phyloP scores from a whole-genome alignment of 2,113 vertebrate genomes.

The Forbesichthys papilliferus region DNA sequence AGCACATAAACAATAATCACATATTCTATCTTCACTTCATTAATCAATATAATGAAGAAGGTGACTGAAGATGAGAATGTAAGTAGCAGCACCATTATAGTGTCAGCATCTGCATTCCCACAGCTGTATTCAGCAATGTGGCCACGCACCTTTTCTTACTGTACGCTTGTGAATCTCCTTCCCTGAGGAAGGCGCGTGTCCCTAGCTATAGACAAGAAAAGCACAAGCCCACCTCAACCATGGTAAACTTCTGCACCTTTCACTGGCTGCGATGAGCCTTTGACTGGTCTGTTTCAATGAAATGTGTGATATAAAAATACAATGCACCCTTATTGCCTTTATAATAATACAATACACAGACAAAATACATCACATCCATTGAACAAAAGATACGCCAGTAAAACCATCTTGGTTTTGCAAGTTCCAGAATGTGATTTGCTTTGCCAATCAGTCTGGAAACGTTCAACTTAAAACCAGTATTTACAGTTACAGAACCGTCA shows the following conservation, averaged over 20 bases:
- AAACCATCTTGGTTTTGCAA: background rate
- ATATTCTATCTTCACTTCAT: background rate
- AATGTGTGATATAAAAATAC: too few relatives aligned
- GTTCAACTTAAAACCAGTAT: too few relatives aligned
- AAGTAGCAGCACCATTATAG: background rate
- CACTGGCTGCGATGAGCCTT: constrained; percentile 15
- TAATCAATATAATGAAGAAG: too few relatives aligned
- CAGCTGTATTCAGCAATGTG: constrained; percentile 20
- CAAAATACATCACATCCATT: background rate
- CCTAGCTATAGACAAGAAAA: too few relatives aligned
- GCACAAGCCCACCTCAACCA: background rate
- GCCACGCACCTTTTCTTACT: constrained; percentile 6
- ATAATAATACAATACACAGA: background rate
- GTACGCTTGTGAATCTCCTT: constrained; percentile 20
- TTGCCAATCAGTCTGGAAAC: too few relatives aligned
- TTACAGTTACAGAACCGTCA: too few relatives aligned
- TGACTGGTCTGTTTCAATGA: background rate
- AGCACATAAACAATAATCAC: background rate
- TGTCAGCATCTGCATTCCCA: constrained; percentile 2
- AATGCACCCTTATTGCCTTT: too few relatives aligned
- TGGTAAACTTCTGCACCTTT: constrained; percentile 6
- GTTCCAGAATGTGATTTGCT: background rate
- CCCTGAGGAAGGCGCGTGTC: constrained; percentile 17
- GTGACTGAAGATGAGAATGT: too few relatives aligned
- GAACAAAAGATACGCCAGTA: background rate